These are phyloP conservation scores for Cryptocheilus praepositus DNA, from an alignment of 2,888 invertebrate genomes.

Conservation along the genomic window DNA sequence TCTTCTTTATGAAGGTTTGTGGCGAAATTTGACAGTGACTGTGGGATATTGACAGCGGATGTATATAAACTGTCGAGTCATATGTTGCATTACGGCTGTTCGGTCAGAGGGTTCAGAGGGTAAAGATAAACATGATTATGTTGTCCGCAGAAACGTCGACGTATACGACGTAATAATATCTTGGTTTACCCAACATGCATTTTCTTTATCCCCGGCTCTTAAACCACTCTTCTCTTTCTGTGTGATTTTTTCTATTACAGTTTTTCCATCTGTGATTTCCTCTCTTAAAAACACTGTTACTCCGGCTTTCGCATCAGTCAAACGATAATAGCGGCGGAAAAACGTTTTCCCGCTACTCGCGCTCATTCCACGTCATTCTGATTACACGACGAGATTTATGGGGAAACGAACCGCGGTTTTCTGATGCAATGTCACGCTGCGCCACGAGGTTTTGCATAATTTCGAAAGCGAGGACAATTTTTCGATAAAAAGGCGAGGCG, in stretches of 20 bases:
- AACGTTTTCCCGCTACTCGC: not conserved
- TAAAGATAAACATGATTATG: slow-evolving; percentile 32
- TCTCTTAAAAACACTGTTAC: too few species aligned
- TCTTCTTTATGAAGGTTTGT: too few species aligned
- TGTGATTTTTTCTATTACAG: too few species aligned
- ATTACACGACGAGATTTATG: slow-evolving; percentile 4
- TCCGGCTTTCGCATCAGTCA: not conserved
- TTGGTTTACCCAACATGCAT: slow-evolving; percentile 1
- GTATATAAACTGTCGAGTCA: not conserved
- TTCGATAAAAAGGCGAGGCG: too few species aligned
- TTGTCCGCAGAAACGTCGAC: slow-evolving; percentile 2
- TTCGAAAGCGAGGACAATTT: too few species aligned
- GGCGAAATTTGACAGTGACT: too few species aligned
- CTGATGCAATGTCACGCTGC: not conserved
- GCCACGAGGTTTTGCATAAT: too few species aligned
- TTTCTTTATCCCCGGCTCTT: too few species aligned
- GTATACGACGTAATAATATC: slow-evolving; percentile 25
- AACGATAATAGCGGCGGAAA: slow-evolving; percentile 5
- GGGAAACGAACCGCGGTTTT: not conserved
- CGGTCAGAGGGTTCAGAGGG: not conserved
- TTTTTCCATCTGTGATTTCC: too few species aligned
- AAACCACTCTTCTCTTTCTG: too few species aligned
- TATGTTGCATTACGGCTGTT: not conserved
- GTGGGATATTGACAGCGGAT: not conserved
- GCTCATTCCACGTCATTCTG: not conserved